These are phyloP conservation scores for Nezara viridula DNA, from an alignment of 2,888 invertebrate genomes.

Conservation along the genomic window DNA sequence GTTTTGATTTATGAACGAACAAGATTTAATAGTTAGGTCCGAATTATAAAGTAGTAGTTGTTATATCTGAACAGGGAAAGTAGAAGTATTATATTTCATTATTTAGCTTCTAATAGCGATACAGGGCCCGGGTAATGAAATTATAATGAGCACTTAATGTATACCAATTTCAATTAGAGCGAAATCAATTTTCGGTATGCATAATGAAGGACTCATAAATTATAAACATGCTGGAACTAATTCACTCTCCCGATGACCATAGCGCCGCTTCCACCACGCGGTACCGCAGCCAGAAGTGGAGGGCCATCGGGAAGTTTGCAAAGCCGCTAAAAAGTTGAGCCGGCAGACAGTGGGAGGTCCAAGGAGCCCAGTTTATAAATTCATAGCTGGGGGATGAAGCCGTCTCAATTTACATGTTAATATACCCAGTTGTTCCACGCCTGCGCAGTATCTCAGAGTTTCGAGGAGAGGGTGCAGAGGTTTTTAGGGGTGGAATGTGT, in stretches of 20 bases:
- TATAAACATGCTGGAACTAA: background rate
- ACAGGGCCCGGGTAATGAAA: background rate
- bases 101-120: background rate
- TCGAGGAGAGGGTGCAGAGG: too few species aligned
- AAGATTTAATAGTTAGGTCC: too few species aligned
- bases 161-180: background rate
- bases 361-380: slow-evolving; percentile 22
- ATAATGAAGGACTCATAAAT: background rate
- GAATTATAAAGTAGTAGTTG: too few species aligned
- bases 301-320: background rate
- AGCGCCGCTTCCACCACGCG: background rate
- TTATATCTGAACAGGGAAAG: too few species aligned
- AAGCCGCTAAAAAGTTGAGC: slow-evolving; percentile 15
- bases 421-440: slow-evolving; percentile 45
- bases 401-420: slow-evolving; percentile 34
- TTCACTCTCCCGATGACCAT: background rate
- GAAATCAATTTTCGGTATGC: slow-evolving; percentile 1
- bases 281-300: background rate
- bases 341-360: background rate
- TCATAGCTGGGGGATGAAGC: slow-evolving; percentile 37
- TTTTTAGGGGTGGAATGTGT: background rate
- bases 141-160: background rate
- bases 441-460: background rate
- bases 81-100: too few species aligned
- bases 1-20: too few species aligned